Evolutionary conservation across 2,113 vertebrate species (phyloP), one percentile per base, ranked within the genome.

Genomic region (Pelobates fuscus): DNA sequence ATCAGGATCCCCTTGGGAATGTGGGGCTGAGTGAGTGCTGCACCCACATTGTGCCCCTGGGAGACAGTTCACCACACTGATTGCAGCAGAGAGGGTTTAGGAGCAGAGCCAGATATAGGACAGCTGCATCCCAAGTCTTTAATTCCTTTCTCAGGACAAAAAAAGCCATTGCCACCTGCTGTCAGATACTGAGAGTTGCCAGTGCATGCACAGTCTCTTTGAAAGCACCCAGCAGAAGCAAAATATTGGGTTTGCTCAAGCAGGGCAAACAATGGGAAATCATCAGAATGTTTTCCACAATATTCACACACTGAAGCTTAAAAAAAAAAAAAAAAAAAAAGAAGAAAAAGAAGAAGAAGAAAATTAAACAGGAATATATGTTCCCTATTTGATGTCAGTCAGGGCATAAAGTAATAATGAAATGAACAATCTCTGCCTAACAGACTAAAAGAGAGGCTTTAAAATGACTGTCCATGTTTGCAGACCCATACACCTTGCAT

Each of bases 121-220:
- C 64, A 46, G 29, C 64, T 80, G 61, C 79, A 41, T 78, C 67
- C n/a, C 63, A 6, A 62, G 41, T 64, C 52, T 70, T 32, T 65
- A 17, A 17, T 11, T 29, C 37, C 37, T 5, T 59, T 27, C 27
- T 65, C 77, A 85, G 82, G 72, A 81, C 79, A 81, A 85, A 84
- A 82, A 82, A 68, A 52, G 32, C 73, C 78, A 80, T 37, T 86
- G 83, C 84, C 86, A 82, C 76, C 83, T 84, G 67, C 81, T 80
- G 80, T 70, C 65, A 46, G 23, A 68, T 77, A 61, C 14, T 68
- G 55, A 58, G 49, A 54, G 24, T 18, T 2, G 66, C 21, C 4
- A 20, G 23, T 64, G 69, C 78, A 80, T 20, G 76, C 73, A 68
- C 49, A 46, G 73, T 55, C 65, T 68, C 41, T 61, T 68, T 77